phyloP scores from a whole-genome alignment of 2,888 invertebrate species.

The Dicroscelio sp. region DNA sequence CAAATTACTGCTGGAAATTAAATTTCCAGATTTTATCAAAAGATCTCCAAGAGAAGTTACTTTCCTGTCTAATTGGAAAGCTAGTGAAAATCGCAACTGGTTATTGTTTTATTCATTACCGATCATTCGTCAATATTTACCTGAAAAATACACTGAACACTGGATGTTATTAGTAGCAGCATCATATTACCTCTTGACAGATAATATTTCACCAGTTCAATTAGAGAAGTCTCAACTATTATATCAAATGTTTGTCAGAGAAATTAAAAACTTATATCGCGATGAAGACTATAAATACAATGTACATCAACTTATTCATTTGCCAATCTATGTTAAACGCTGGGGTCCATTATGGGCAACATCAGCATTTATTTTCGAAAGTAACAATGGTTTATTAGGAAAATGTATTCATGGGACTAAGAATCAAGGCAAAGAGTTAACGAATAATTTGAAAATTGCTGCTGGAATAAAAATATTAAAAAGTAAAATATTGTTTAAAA shows the following conservation, averaged over 20 bases:
- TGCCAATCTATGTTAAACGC: background rate
- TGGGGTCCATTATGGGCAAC: constrained; percentile 5
- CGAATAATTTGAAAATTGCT: background rate
- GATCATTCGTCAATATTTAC: background rate
- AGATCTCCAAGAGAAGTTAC: constrained; percentile 7
- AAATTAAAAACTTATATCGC: background rate
- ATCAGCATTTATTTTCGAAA: background rate
- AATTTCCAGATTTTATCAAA: constrained; percentile 6
- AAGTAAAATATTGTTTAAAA: background rate
- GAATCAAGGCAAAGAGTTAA: constrained; percentile 15
- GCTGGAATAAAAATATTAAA: background rate
- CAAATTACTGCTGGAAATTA: background rate
- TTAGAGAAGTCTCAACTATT: background rate
- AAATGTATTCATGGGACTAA: constrained; percentile 23
- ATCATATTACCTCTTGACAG: background rate
- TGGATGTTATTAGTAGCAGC: constrained; percentile 31
- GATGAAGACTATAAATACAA: background rate
- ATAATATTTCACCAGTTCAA: background rate
- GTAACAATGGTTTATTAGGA: background rate
- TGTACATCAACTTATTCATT: background rate
- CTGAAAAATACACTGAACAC: constrained; percentile 6
- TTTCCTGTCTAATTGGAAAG: background rate
- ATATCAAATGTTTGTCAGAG: constrained; percentile 23
- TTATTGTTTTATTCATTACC: constrained; percentile 11
- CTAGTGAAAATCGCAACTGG: constrained; percentile 1